Conservation (phyloP, 2,113 vertebrate genomes). For the Neolamprologus modestus region DNA sequence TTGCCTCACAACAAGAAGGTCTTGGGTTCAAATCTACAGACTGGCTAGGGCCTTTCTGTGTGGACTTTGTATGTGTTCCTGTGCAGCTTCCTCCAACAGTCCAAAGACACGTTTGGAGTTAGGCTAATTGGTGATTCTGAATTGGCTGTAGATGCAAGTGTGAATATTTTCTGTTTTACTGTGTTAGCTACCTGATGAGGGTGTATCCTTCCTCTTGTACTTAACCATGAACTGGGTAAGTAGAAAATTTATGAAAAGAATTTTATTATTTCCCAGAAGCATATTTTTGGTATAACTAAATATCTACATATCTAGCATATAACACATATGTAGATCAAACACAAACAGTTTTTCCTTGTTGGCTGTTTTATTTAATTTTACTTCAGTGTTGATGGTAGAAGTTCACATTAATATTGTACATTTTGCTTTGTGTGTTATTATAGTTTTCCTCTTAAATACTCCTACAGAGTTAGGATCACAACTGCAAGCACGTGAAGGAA, state of each 20-base stretch:
- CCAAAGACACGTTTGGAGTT: background rate
- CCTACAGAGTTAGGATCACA: background rate
- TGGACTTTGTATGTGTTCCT: background rate
- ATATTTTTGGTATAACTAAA: accelerated
- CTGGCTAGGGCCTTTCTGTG: background rate
- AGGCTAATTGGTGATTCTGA: background rate
- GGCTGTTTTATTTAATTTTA: background rate
- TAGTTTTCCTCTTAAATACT: background rate
- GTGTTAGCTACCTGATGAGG: background rate
- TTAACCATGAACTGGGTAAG: background rate
- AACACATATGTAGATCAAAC: background rate
- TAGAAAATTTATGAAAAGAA: background rate
- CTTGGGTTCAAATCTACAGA: background rate
- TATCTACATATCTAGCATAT: background rate
- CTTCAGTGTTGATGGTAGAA: background rate
- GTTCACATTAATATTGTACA: background rate
- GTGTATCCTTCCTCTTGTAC: background rate
- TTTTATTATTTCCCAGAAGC: background rate
- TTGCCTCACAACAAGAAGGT: background rate
- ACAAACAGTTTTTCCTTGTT: background rate
- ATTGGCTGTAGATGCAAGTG: background rate
- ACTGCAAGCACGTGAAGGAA: background rate
- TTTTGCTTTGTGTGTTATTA: background rate
- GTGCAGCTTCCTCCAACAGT: background rate
- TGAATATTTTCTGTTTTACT: background rate